Evolutionary conservation across 2,888 invertebrate species (phyloP).

Genomic region (Thecocarcelia acutangulata): DNA sequence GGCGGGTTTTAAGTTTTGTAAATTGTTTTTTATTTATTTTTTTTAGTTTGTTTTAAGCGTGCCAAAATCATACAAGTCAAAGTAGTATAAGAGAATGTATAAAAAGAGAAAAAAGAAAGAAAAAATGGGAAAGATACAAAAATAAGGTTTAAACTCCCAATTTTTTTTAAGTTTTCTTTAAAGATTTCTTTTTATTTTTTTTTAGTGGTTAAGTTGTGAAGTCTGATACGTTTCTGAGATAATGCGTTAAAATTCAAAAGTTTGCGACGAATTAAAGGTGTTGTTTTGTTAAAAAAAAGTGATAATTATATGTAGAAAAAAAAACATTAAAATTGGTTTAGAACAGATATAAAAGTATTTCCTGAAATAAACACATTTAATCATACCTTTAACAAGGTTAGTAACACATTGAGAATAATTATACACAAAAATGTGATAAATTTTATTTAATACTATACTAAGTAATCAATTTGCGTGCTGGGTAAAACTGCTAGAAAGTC

Average conservation of each 20-base stretch:
- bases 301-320: constrained; percentile 12
- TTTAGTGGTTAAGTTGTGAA: constrained; percentile 51
- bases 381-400: background rate
- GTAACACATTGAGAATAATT: constrained; percentile 3
- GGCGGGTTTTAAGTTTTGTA: constrained; percentile 29
- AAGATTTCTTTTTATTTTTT: constrained; percentile 11
- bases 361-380: no score
- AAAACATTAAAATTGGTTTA: background rate
- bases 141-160: constrained; percentile 63
- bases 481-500: no score
- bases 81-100: constrained; percentile 54
- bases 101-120: constrained; percentile 63
- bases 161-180: constrained; percentile 29
- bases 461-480: background rate
- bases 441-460: no score
- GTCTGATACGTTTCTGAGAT: constrained; percentile 35
- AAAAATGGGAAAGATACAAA: constrained; percentile 62
- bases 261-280: constrained; percentile 14
- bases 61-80: constrained; percentile 57
- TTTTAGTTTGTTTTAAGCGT: constrained; percentile 58
- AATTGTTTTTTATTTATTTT: constrained; percentile 11
- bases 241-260: constrained; percentile 19
- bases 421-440: background rate
- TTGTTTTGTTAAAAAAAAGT: constrained; percentile 4
- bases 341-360: background rate